Base-by-base conservation (phyloP, 2,797 vertebrate genomes). In the Catostomus latipinnis region DNA sequence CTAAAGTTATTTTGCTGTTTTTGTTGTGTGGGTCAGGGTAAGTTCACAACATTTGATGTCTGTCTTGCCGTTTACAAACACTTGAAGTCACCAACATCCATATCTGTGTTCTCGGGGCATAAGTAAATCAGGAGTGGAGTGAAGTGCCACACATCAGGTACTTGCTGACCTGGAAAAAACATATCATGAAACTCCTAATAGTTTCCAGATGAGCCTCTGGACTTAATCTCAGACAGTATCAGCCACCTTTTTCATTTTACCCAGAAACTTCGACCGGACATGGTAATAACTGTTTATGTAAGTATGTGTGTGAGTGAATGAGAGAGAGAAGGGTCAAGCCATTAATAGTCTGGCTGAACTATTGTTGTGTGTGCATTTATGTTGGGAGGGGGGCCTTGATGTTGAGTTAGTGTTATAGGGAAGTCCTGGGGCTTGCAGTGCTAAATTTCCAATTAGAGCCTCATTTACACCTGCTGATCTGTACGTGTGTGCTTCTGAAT, bases 401-500 rank as follows among this genome's bases (percentile, higher is more conserved):
- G 50, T 54, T 12, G 62, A 82, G 62, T 76, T 46, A 43, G 60
- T 79, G 52, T 79, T 83, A 70, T 48, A 50, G 49, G 72, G 77
- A 77, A 57, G 61, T 80, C 83, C 81, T 52, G 80, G 70, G 73
- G 79, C 60, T 82, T 80, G 76, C 75, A 81, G 73, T 68, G 61
- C 70, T 58, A 78, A 74, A 75, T 61, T 70, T 56, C 53, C 71
- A 85, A 82, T 85, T 85, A 85, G 83, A 83, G 75, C 86, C 82
- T 82, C 86, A 85, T 87, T 87, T 77, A 82, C 86, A 87, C 85
- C 80, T 83, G 76, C 48, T 76, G 53, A 22, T 83, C 12, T 65
- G 14, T 62, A 56, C 54, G 76, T 84, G 71, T 74, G 46, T 72
- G 45, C 52, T 16, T 76, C n/a, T 75, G 66, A 48, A 18, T 65